Base-by-base conservation (phyloP, 2,797 vertebrate genomes). In the Paratrypauchen microcephalus region DNA sequence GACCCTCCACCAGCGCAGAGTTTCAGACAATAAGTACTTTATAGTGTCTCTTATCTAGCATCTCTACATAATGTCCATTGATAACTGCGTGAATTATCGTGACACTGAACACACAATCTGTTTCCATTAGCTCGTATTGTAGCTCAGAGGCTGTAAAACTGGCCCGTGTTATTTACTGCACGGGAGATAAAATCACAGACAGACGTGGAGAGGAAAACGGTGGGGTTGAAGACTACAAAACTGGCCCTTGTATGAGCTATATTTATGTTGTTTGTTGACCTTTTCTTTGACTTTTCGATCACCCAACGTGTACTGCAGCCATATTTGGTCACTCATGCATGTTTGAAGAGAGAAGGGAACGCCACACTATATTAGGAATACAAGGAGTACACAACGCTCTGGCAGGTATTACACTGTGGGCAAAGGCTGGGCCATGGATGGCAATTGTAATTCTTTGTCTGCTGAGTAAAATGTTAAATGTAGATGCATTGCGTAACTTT, bases 61-160 rank as follows among this genome's bases (percentile, higher is more conserved):
- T 58, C 13, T 60, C 28, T 28, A 60, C 26, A 7, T 60, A 36
- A 7, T 45, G 36, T 45, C 4, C n/a, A 23, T 26, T 6, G 6
- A 63, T 26, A 45, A 81, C 71, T 68, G 52, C 55, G 72, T 85
- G 74, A 81, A 79, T 80, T 13, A 58, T 67, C 77, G 74, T 71
- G 78, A 78, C 75, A 65, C 75, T 52, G 76, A 78, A 79, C 75
- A 78, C 75, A 65, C 73, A 76, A 86, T 87, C 78, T 66, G 70
- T 80, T 84, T 83, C 78, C 30, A 68, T 73, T 57, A 69, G 60
- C 65, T 60, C 65, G 64, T 66, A 52, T 78, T 77, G 65, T 79
- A 11, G 58, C 67, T 60, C 32, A 4, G 45, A 28, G 0, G 54
- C 69, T 66, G 58, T 64, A 74, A 36, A 64, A 77, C 28, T 64